Conservation (phyloP, 2,888 invertebrate genomes). For the Serripes groenlandicus region DNA sequence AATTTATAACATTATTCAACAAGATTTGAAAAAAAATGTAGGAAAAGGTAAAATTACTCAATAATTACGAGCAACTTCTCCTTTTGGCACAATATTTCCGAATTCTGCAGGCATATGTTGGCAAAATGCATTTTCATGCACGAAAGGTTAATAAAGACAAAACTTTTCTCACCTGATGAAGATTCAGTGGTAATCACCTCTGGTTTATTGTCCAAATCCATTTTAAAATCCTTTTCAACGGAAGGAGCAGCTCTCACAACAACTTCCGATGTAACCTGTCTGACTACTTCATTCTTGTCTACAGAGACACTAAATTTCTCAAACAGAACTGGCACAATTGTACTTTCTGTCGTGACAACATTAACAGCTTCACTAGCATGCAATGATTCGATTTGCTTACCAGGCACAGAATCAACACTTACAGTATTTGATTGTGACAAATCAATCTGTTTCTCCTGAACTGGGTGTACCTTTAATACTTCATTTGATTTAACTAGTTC, state of each 20-base stretch:
- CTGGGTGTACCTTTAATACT: neutral
- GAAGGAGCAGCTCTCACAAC: conserved; percentile 60
- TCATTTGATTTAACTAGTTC: neutral
- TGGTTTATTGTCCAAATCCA: conserved; percentile 44
- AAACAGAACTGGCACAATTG: neutral
- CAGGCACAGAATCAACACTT: conserved; percentile 14
- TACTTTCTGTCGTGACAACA: neutral
- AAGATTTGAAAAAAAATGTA: too few species aligned
- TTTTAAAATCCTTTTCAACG: conserved; percentile 58
- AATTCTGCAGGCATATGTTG: too few species aligned
- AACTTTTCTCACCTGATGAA: neutral
- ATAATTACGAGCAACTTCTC: too few species aligned
- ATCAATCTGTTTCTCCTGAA: neutral
- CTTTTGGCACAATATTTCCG: too few species aligned
- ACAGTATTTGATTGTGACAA: neutral
- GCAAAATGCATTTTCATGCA: too few species aligned
- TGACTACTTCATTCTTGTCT: neutral
- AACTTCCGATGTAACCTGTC: conserved; percentile 55
- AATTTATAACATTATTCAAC: too few species aligned
- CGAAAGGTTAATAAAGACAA: too few species aligned
- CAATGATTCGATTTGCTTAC: neutral
- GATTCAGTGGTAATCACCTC: neutral
- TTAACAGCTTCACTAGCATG: conserved; percentile 4
- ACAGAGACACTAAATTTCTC: neutral
- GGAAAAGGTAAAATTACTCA: too few species aligned